Evolutionary conservation across 1,140 invertebrate genomes (phyloP).

Genomic region (Eciton burchellii): DNA sequence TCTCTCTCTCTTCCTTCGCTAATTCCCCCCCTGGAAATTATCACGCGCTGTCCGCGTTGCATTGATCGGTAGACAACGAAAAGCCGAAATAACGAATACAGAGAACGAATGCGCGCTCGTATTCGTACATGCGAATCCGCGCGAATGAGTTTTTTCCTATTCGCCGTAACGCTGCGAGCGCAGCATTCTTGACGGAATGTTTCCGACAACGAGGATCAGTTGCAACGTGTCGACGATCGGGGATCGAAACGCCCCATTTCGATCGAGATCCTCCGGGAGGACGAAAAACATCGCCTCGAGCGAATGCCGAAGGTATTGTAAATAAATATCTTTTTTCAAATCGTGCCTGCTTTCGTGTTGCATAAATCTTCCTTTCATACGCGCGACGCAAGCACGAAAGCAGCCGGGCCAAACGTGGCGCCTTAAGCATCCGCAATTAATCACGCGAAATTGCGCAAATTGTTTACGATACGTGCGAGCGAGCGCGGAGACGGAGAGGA

Average conservation of each 20-base stretch:
- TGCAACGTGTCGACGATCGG: too few relatives aligned
- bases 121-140: constrained; percentile 15
- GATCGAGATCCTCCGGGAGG: too few relatives aligned
- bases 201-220: too few relatives aligned
- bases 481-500: neutral
- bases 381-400: neutral
- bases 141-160: constrained; percentile 36
- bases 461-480: neutral
- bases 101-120: constrained; percentile 18
- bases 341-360: neutral
- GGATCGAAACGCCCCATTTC: too few relatives aligned
- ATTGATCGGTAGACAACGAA: constrained; percentile 42
- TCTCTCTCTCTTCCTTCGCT: constrained; percentile 23
- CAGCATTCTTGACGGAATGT: too few relatives aligned
- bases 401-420: neutral
- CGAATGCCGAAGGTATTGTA: too few relatives aligned
- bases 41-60: constrained; percentile 47
- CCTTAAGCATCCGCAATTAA: constrained; percentile 29
- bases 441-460: constrained; percentile 33
- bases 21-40: constrained; percentile 44
- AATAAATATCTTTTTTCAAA: neutral
- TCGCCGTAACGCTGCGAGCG: neutral
- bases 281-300: too few relatives aligned
- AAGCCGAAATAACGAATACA: constrained; percentile 45
- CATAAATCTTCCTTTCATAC: neutral